Evolutionary conservation across 2,113 vertebrate species (phyloP), one percentile per base, ranked within the genome.

Genomic region (Odobenus rosmarus): DNA sequence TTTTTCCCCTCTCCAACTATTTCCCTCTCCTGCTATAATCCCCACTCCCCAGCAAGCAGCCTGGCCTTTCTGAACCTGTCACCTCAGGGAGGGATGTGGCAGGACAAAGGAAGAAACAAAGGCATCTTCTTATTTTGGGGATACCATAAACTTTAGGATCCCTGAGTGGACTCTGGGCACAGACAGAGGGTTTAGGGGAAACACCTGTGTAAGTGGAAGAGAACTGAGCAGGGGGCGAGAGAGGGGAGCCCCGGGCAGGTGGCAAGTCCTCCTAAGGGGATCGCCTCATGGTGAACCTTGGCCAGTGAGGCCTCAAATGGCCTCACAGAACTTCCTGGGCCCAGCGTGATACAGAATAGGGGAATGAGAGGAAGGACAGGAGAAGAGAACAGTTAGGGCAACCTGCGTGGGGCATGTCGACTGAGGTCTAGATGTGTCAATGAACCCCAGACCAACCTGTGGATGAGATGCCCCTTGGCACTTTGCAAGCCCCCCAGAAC

Each of bases 31-130:
- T 26, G 74, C n/a, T 23, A 4, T 77, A n/a, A 55, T 2, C 1
- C 3, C 4, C 1, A 0, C 3, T 18, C 5, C 28, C 0, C 26
- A 0, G 31, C 1, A 57, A 36, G 36, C 4, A 61, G 12, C n/a
- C 19, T n/a, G 57, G 67, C 5, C 64, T 94, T 69, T 57, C 77
- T 92, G 46, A 64, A 67, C 67, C 59, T 82, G 23, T 86, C 26
- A 7, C n/a, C 36, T 39, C 67, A 13, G 31, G 71, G 15, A 74
- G 31, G 42, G 21, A 42, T 26, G 13, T 24, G 4, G 33, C 16
- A 59, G 21, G 28, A 36, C 39, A 36, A 62, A 92, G 53, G 74
- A 59, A 64, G 42, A 59, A 72, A 55, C 23, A 31, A 51, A 88
- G n/a, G 14, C 0, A 3, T 36, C 13, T 33, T 57, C 62, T 62